Base-by-base conservation (phyloP, 2,113 vertebrate species). In the Zootoca vivipara region DNA sequence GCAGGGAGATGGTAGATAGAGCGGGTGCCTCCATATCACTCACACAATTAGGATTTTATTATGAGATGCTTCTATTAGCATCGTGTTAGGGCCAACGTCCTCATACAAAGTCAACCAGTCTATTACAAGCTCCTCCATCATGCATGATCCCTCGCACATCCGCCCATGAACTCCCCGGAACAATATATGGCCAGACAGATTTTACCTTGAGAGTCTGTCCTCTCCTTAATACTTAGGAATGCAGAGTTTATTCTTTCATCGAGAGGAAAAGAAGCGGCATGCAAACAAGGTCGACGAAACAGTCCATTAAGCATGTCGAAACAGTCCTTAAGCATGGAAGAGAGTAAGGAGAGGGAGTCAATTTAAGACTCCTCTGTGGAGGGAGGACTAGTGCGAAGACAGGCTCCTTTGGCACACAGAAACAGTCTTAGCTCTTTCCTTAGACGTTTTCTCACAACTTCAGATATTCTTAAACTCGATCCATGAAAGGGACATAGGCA, bases 31-130 rank as follows among this genome's bases (percentile, higher is more conserved):
- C 95, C 85, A 38, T 89, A 90, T 80, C n/a, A 86, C 73, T 74
- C 87, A 78, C 35, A 75, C 90, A 94, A 94, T 94, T 91, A 95
- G 82, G 87, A 87, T 85, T 90, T 95, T 83, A 82, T 95, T 95
- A 92, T 92, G 84, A 93, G 87, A 94, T 91, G 38, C 33, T 94
- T 95, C 90, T 89, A 82, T 95, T 92, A 96, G 85, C 91, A 80
- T 69, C 22, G 5, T 85, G 87, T 94, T 89, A 92, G 82, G 90
- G 56, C 87, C 92, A 90, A 89, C 87, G 92, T 94, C 91, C 83
- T 89, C 89, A 90, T 95, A 83, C 94, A 93, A 90, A 93, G 78
- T 90, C 90, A 92, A 93, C 86, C 83, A 87, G 94, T 81, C 77
- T 72, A 89, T 85, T 85, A 88, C 15, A 0, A 89, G 91, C 38